Conservation (phyloP, 2,888 invertebrate genomes). For the Cheilosia variabilis region DNA sequence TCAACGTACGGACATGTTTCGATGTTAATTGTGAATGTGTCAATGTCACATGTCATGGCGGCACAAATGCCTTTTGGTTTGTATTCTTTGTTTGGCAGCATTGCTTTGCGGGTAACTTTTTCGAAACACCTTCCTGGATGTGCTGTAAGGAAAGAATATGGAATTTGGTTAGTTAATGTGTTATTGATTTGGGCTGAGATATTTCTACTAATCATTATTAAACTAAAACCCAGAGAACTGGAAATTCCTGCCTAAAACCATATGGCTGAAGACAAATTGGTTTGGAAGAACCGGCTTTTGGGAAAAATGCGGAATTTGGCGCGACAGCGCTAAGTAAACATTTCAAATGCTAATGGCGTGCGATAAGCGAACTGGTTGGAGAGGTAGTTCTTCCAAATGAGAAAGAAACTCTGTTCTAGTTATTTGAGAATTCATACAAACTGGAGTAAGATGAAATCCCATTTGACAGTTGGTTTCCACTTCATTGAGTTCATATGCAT, state of each 20-base stretch:
- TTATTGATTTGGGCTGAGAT: conserved; percentile 33
- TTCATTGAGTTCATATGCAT: too few species aligned
- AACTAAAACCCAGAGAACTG: conserved; percentile 44
- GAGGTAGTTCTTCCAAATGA: neutral
- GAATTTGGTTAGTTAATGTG: conserved; percentile 22
- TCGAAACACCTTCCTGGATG: conserved; percentile 83
- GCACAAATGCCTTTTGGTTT: conserved; percentile 83
- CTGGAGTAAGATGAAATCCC: too few species aligned
- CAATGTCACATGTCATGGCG: conserved; percentile 82
- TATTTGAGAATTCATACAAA: neutral
- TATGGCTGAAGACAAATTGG: conserved; percentile 24
- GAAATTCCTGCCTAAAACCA: conserved; percentile 51
- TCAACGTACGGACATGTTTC: conserved; percentile 83
- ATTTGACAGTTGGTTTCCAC: too few species aligned
- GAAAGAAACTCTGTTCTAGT: neutral
- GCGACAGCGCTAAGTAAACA: conserved; percentile 27
- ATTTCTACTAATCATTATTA: conserved; percentile 3
- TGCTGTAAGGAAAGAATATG: conserved; percentile 77
- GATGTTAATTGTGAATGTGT: conserved; percentile 81
- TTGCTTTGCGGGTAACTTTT: conserved; percentile 81
- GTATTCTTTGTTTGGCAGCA: conserved; percentile 83
- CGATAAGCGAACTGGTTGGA: neutral
- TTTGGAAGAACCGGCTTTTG: conserved; percentile 37
- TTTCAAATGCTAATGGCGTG: conserved; percentile 15
- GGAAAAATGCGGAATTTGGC: conserved; percentile 38